phyloP scores from a whole-genome alignment of 2,797 vertebrate genomes.

The Pipistrellus nathusii region DNA sequence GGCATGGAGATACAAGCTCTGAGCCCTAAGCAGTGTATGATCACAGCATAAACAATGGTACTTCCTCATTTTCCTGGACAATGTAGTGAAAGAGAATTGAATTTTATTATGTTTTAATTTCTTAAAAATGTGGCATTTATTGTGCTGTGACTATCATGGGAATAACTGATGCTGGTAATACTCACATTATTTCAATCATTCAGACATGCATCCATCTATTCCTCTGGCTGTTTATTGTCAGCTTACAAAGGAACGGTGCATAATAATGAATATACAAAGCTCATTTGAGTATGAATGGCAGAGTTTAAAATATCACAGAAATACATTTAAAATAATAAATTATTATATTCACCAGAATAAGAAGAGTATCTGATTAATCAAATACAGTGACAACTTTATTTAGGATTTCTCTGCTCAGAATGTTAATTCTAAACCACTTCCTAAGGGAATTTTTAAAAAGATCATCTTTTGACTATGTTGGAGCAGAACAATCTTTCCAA shows the following conservation, averaged over 20 bases:
- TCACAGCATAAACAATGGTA: fast-evolving
- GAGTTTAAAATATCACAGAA: not conserved
- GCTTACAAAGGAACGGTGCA: not conserved
- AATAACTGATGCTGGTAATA: not conserved
- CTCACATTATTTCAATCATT: not conserved
- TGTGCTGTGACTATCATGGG: not conserved
- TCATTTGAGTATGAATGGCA: not conserved
- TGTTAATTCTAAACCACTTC: not conserved
- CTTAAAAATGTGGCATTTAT: not conserved
- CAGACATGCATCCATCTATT: not conserved
- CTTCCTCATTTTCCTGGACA: not conserved
- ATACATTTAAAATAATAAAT: not conserved
- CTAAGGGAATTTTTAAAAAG: not conserved
- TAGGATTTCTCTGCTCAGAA: not conserved
- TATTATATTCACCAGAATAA: not conserved
- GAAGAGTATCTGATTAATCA: not conserved
- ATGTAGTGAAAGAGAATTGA: not conserved
- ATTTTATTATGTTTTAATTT: not conserved
- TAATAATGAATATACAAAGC: not conserved
- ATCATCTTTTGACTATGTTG: not conserved
- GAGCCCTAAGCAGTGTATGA: not conserved
- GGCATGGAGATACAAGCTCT: not conserved
- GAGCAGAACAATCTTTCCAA: not conserved
- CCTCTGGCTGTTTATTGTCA: not conserved
- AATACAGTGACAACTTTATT: not conserved